phyloP scores from a whole-genome alignment of 2,888 invertebrate genomes.

The Meloe dianella region DNA sequence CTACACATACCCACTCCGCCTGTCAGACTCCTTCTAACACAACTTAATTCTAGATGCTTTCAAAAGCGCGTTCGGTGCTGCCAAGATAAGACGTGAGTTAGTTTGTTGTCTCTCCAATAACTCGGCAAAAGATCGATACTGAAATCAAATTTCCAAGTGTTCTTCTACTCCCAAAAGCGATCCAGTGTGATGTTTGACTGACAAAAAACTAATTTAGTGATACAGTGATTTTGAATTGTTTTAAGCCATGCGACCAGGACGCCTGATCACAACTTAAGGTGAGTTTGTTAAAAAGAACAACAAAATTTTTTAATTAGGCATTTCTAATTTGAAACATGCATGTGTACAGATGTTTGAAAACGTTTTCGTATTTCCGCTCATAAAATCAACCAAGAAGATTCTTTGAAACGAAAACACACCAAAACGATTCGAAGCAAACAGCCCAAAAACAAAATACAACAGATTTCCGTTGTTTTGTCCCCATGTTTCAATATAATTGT shows the following conservation, averaged over 20 bases:
- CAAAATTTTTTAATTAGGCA: constrained; percentile 14
- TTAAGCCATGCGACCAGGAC: constrained; percentile 29
- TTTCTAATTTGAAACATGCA: constrained; percentile 32
- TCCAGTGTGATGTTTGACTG: neutral
- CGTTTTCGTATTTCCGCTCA: constrained; percentile 37
- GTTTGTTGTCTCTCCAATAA: constrained; percentile 1
- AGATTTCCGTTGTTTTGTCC: neutral
- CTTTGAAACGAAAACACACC: neutral
- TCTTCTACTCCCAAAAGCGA: too few species aligned
- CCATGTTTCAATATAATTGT: neutral
- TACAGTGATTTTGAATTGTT: constrained; percentile 14
- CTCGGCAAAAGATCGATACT: neutral
- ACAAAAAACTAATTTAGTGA: neutral
- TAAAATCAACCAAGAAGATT: constrained; percentile 30
- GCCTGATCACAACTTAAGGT: constrained; percentile 22
- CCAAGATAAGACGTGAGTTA: constrained; percentile 38
- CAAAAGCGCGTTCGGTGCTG: constrained; percentile 49
- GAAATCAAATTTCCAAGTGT: neutral
- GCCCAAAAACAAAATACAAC: neutral
- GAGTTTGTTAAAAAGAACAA: constrained; percentile 16
- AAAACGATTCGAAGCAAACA: neutral
- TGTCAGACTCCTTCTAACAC: constrained; percentile 55
- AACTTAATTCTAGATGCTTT: constrained; percentile 55
- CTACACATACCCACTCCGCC: constrained; percentile 34
- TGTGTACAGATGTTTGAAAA: constrained; percentile 33